Evolutionary conservation across 2,888 invertebrate species (phyloP).

Genomic region (Drosophila falleni): DNA sequence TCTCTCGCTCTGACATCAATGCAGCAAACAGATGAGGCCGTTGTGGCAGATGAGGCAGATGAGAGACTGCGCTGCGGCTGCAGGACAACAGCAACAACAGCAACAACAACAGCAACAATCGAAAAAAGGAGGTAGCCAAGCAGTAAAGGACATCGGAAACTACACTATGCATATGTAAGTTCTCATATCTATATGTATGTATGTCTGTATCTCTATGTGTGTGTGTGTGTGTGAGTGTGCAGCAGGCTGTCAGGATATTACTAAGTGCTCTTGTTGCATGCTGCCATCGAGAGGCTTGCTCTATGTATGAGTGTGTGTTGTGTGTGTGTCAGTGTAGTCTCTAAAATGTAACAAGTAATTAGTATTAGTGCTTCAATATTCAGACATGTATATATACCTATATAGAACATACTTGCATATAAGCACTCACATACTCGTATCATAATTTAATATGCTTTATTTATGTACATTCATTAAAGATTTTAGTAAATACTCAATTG

Average conservation of each 20-base stretch:
- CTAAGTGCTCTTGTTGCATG: conserved; percentile 79
- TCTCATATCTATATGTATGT: conserved; percentile 32
- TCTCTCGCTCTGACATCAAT: conserved; percentile 5
- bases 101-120: conserved; percentile 7
- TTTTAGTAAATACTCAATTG: conserved; percentile 6
- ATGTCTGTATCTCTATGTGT: conserved; percentile 14
- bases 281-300: conserved; percentile 57
- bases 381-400: conserved; percentile 4
- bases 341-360: conserved; percentile 68
- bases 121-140: conserved; percentile 31
- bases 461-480: conserved; percentile 4
- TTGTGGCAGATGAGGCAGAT: conserved; percentile 25
- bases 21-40: conserved; percentile 30
- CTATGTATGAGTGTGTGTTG: conserved; percentile 11
- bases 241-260: conserved; percentile 69
- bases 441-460: conserved; percentile 22
- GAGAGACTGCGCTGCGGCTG: conserved; percentile 40
- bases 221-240: conserved; percentile 31
- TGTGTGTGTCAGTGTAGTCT: conserved; percentile 24
- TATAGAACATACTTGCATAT: conserved; percentile 7
- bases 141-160: conserved; percentile 71
- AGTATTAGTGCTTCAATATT: conserved; percentile 57
- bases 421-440: conserved; percentile 12
- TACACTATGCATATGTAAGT: conserved; percentile 51
- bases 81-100: conserved; percentile 12